phyloP scores from a whole-genome alignment of 1,140 invertebrate species.

The Macrobrachium rosenbergii region DNA sequence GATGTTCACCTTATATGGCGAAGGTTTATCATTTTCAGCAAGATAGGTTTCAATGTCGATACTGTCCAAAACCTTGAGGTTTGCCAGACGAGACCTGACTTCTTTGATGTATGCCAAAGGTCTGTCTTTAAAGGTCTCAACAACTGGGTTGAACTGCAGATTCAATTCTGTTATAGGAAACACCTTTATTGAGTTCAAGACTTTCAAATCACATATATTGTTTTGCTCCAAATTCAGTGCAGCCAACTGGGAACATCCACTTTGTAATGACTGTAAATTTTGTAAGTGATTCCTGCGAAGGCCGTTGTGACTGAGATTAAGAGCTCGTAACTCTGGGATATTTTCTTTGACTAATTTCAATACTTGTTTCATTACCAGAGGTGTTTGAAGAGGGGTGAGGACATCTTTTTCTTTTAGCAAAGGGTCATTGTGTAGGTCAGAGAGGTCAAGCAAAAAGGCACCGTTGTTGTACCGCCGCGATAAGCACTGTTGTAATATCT shows the following conservation, averaged over 20 bases:
- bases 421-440: conserved; percentile 48
- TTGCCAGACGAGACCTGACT: conserved; percentile 24
- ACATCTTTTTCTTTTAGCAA: conserved; percentile 44
- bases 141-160: conserved; percentile 47
- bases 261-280: conserved; percentile 19
- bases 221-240: conserved; percentile 53
- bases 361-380: conserved; percentile 45
- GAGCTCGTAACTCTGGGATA: conserved; percentile 44
- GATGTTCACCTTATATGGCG: background rate
- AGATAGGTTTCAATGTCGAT: conserved; percentile 46
- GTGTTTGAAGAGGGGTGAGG: conserved; percentile 31
- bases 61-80: conserved; percentile 40
- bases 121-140: conserved; percentile 36
- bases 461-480: conserved; percentile 23
- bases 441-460: conserved; percentile 39
- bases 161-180: conserved; percentile 51
- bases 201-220: conserved; percentile 34
- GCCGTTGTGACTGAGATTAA: conserved; percentile 47
- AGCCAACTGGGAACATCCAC: conserved; percentile 28
- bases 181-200: conserved; percentile 36
- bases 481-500: conserved; percentile 34
- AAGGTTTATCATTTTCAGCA: conserved; percentile 16
- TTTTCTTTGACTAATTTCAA: conserved; percentile 49
- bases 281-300: conserved; percentile 24
- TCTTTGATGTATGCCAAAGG: conserved; percentile 42